Base-by-base conservation (phyloP, 2,113 vertebrate genomes). In the Brachyistius frenatus region DNA sequence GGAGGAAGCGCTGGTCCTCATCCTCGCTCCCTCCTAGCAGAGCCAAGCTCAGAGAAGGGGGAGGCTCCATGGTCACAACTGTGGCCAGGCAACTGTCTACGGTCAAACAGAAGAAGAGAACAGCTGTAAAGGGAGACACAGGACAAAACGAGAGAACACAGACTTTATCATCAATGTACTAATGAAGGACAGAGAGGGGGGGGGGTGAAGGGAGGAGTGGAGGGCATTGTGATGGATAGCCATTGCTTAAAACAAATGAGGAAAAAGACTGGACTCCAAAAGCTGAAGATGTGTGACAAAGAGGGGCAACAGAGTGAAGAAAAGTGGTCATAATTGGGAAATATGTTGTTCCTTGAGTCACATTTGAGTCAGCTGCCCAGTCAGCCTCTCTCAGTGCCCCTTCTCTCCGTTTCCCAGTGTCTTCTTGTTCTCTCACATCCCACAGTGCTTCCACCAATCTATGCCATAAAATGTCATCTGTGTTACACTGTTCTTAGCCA, bases 1-100 rank as follows among this genome's bases (percentile, higher is more conserved):
- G 93, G 77, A 95, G 91, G 71, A 92, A 88, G 41, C 88, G 91
- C 76, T 93, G 94, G 73, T 95, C 93, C 79, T 95, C 95, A 31
- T 95, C 94, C 86, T 95, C 94, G 6, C 93, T 93, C 55, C 93
- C 93, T 74, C 93, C 93, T 66, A 95, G 91, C 58, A 95, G 92
- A 86, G 93, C 91, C 91, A 95, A 81, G 88, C 91, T 94, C 86
- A 95, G 89, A 82, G 94, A 94, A 80, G 95, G 93, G 79, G 94
- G 93, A 74, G 94, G 94, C 89, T 95, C 95, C 95, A 95, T 95
- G 88, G 88, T 90, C 90, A 84, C 83, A 47, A 81, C 61, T 76
- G 76, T 66, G 87, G 62, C 80, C 66, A 64, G 56, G n/a, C 81
- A 84, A 90, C 89, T 81, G 81, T 87, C 87, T 88, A 50, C 33